These are phyloP conservation scores for Drosophila hawaiiensis DNA, from an alignment of 2,888 invertebrate genomes.

Conservation along the genomic window DNA sequence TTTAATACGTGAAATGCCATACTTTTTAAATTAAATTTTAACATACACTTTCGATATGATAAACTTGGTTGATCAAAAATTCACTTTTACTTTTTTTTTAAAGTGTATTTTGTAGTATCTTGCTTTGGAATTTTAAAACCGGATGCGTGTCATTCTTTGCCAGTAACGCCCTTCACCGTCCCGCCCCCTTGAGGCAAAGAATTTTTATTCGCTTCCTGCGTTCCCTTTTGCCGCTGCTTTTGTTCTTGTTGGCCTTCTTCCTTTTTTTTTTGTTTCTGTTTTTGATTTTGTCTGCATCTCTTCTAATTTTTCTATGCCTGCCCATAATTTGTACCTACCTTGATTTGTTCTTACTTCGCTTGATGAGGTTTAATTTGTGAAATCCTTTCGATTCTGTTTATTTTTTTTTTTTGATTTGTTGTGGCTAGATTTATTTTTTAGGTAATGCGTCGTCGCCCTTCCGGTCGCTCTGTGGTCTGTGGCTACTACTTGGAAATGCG, in stretches of 20 bases:
- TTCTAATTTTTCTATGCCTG: constrained; percentile 75
- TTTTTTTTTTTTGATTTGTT: constrained; percentile 7
- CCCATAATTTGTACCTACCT: constrained; percentile 69
- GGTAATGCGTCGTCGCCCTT: constrained; percentile 22
- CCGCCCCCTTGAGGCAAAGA: constrained; percentile 5
- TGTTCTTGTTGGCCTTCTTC: constrained; percentile 9
- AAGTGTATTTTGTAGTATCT: not conserved
- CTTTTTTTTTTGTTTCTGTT: constrained; percentile 4
- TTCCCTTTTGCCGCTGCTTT: constrained; percentile 12
- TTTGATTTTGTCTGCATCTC: constrained; percentile 25
- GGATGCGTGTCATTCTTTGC: constrained; percentile 69
- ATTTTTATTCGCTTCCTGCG: constrained; percentile 31
- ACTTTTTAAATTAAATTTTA: not conserved
- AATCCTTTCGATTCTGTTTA: constrained; percentile 41
- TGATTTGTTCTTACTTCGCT: constrained; percentile 22
- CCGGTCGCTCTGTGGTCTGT: constrained; percentile 20
- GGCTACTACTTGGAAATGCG: constrained; percentile 40
- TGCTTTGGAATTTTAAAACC: constrained; percentile 75
- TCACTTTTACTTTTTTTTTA: not conserved
- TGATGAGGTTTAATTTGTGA: constrained; percentile 51
- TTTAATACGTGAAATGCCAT: not conserved
- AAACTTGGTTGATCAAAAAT: not conserved
- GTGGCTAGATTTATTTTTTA: constrained; percentile 25
- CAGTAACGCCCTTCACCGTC: constrained; percentile 4
- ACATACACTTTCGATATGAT: not conserved